These are phyloP conservation scores for Chloroceryle aenea DNA, from an alignment of 2,113 vertebrate species.

Conservation along the genomic window DNA sequence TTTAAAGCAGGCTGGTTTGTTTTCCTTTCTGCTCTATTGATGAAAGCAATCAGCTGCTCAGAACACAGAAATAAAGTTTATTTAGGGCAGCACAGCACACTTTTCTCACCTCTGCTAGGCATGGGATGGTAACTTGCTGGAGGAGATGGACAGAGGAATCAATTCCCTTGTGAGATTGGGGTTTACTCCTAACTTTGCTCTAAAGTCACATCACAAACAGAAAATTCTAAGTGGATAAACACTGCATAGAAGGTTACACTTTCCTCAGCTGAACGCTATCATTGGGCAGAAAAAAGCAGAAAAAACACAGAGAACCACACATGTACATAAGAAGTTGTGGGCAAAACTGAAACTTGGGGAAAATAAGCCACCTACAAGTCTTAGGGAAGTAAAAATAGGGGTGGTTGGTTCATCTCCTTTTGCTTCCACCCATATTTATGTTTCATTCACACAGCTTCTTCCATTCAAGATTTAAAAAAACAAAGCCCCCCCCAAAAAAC, in stretches of 20 bases:
- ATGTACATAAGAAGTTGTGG: not conserved
- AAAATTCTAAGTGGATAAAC: not conserved
- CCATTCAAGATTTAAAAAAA: not conserved
- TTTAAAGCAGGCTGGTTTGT: not conserved
- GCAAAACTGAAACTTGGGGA: not conserved
- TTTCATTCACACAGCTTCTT: not conserved
- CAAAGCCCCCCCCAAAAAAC: fast-evolving
- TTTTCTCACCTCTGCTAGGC: not conserved
- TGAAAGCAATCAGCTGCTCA: not conserved
- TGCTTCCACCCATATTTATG: not conserved
- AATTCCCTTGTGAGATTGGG: not conserved
- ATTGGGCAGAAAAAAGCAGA: not conserved
- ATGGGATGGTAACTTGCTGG: not conserved
- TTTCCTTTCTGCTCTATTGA: not conserved
- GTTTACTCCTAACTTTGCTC: not conserved
- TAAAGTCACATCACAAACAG: not conserved
- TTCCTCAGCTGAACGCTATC: not conserved
- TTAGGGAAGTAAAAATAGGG: not conserved
- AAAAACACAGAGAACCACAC: not conserved
- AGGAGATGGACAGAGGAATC: not conserved
- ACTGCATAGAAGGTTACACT: not conserved
- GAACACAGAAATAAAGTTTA: not conserved
- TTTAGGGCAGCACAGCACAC: not conserved
- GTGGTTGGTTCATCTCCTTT: not conserved
- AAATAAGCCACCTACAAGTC: not conserved